Evolutionary conservation across 1,140 invertebrate genomes (phyloP), one percentile per base, ranked within the genome.

Genomic region (Drosophila eugracilis): DNA sequence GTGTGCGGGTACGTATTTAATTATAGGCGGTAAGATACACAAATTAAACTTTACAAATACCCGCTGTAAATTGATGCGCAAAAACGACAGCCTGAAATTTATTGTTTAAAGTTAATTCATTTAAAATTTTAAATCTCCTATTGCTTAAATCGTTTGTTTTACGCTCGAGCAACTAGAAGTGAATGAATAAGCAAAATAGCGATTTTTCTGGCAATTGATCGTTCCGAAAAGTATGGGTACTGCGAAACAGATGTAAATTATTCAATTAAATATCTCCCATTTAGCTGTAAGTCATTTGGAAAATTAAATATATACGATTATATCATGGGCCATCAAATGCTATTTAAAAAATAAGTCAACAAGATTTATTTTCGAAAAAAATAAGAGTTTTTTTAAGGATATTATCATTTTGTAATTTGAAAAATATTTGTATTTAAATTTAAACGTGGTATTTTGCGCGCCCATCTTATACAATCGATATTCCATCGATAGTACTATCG

Each of bases 41-140:
- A 62, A 58, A 57, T 58, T 19, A 57, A 62, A 17, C 19, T 62
- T 22, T n/a, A 39, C 10, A 3, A 57, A 10, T 36, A 15, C 6
- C 36, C 45, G 10, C 10, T 26, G 21, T 17, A 36, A 50, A 7
- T 36, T n/a, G 21, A 15, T n/a, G 15, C 17, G 7, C 22, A 5
- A 59, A 21, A 28, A 53, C 7, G 28, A 26, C 30, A 54, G 49
- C 14, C 32, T 1, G 5, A 19, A 32, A 49, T 49, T 59, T 24
- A 17, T 21, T 30, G 21, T 53, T 53, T 6, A 30, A 15, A 15
- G n/a, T n/a, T 10, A 15, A 21, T 28, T 47, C 5, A 21, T 55
- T 17, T 14, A 3, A 14, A 24, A 7, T 7, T 14, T 6, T 24
- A 7, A 24, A 1, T 1, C n/a, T 5, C n/a, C 19, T 4, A 12